phyloP scores from a whole-genome alignment of 2,113 vertebrate genomes.

The Oenanthe melanoleuca region DNA sequence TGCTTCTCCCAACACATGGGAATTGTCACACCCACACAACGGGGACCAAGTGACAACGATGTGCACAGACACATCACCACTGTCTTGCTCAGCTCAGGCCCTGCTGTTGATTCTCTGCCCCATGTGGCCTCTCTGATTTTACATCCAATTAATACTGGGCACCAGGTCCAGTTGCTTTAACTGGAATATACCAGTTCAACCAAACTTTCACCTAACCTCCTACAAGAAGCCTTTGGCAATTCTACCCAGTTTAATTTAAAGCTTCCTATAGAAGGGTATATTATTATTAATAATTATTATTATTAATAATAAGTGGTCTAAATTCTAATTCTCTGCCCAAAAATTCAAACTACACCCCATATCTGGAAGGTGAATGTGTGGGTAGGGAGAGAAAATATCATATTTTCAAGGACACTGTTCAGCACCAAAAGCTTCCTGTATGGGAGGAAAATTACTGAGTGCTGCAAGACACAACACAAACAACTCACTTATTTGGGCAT shows the following conservation, averaged over 20 bases:
- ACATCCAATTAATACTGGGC: not conserved
- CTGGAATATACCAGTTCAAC: not conserved
- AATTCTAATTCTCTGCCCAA: not conserved
- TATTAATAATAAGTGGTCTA: not conserved
- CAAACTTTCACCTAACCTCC: not conserved
- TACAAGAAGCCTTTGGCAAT: not conserved
- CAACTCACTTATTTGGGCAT: not conserved
- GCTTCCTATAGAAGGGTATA: not conserved
- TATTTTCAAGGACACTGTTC: not conserved
- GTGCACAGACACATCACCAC: not conserved
- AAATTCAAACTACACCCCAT: not conserved
- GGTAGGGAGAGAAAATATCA: not conserved
- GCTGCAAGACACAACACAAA: not conserved
- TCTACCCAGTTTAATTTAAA: not conserved
- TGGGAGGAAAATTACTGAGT: not conserved
- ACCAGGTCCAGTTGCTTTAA: not conserved
- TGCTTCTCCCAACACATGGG: fast-evolving
- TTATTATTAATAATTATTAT: too few species aligned
- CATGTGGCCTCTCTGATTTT: not conserved
- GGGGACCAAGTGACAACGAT: not conserved
- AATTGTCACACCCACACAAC: fast-evolving
- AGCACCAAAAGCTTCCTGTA: not conserved
- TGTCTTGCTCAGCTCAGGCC: not conserved
- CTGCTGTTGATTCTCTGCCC: too few species aligned
- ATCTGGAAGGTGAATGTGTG: not conserved